These are phyloP conservation scores for Drosophila truncata DNA, from an alignment of 1,140 invertebrate species.

Conservation along the genomic window DNA sequence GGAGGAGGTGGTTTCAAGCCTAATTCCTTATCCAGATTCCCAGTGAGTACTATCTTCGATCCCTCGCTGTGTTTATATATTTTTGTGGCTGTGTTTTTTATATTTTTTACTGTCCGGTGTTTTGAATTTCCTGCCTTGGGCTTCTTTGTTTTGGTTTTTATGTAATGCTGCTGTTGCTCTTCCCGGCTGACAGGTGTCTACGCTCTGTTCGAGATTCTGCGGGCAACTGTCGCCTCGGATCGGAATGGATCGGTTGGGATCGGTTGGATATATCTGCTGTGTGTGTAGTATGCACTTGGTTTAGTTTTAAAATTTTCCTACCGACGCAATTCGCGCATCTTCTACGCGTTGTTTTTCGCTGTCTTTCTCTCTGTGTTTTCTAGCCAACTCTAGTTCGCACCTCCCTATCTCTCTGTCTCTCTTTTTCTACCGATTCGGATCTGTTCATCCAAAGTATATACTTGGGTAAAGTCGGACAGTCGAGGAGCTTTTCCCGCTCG, in stretches of 20 bases:
- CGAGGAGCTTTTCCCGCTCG: conserved; percentile 34
- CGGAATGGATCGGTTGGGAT: conserved; percentile 3
- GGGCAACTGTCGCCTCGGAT: conserved; percentile 28
- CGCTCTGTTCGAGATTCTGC: conserved; percentile 24
- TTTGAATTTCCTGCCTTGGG: conserved; percentile 5
- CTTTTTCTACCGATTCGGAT: conserved; percentile 18
- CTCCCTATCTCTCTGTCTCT: conserved; percentile 4
- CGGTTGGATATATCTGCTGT: conserved; percentile 14
- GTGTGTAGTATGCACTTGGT: conserved; percentile 12
- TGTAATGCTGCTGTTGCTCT: conserved; percentile 36
- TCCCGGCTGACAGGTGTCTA: conserved; percentile 37
- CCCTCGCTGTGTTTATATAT: not conserved
- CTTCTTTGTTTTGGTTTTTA: conserved; percentile 30
- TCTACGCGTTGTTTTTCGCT: conserved; percentile 41
- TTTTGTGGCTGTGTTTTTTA: not conserved
- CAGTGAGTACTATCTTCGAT: too few species aligned
- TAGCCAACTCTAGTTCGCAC: conserved; percentile 24
- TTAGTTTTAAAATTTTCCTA: conserved; percentile 26
- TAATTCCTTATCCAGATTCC: not conserved
- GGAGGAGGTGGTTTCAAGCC: not conserved
- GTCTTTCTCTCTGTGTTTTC: not conserved
- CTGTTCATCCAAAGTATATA: conserved; percentile 73
- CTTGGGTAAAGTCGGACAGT: conserved; percentile 30
- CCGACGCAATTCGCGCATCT: conserved; percentile 44
- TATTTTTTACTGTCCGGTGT: not conserved